phyloP scores from a whole-genome alignment of 2,797 vertebrate species.

The Gymnothorax reevesii region DNA sequence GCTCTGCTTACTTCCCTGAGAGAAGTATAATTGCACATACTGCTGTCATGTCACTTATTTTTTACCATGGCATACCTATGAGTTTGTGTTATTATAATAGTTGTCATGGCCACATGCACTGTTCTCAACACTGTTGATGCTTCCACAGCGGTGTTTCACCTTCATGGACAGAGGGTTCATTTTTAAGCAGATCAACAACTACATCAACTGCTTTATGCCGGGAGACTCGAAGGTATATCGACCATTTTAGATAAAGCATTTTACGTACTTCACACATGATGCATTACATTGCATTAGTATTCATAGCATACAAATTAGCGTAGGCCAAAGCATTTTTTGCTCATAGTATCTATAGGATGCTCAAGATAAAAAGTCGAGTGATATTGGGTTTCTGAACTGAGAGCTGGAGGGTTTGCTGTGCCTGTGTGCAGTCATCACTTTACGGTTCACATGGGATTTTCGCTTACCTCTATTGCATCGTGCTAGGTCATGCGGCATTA shows the following conservation, averaged over 20 bases:
- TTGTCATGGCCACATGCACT: not conserved
- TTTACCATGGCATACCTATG: not conserved
- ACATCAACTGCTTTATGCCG: conserved; percentile 92
- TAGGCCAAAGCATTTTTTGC: not conserved
- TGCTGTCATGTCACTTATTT: not conserved
- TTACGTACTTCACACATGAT: not conserved
- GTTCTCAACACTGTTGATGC: conserved; percentile 28
- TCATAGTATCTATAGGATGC: not conserved
- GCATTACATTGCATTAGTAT: not conserved
- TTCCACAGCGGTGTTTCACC: conserved; percentile 89
- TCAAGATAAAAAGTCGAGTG: not conserved
- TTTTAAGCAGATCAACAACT: conserved; percentile 98
- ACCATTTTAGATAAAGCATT: not conserved
- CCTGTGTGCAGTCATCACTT: too few relatives aligned
- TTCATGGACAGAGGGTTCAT: conserved; percentile 97
- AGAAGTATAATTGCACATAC: not conserved
- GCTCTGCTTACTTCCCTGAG: not conserved
- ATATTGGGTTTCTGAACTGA: not conserved
- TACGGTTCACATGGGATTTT: too few relatives aligned
- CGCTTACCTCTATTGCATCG: too few relatives aligned
- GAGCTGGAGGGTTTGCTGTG: not conserved
- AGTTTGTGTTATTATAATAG: not conserved
- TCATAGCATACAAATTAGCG: not conserved
- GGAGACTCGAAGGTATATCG: conserved; percentile 90
- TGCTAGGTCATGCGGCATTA: too few relatives aligned